Evolutionary conservation across 2,113 vertebrate species (phyloP).

Genomic region (Oriolus oriolus): DNA sequence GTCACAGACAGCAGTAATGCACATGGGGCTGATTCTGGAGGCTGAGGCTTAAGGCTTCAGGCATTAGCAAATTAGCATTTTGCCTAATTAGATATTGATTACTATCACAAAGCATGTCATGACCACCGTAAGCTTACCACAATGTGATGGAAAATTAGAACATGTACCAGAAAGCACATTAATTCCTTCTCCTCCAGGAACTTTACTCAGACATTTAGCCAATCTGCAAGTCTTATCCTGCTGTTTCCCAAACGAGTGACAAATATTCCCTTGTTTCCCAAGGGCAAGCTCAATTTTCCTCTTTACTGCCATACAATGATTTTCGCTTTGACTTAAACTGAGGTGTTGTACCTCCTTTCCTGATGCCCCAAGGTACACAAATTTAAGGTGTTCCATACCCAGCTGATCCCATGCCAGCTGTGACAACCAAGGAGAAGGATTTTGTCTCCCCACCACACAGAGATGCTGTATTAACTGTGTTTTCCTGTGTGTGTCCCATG

Average conservation of each 20-base stretch:
- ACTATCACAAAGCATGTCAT: neutral
- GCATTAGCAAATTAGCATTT: conserved; percentile 48
- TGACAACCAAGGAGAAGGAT: neutral
- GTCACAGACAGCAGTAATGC: neutral
- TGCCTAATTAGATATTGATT: conserved; percentile 68
- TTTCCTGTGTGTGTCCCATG: neutral
- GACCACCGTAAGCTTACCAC: neutral
- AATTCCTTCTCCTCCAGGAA: neutral
- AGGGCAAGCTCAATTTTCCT: neutral
- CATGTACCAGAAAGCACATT: neutral
- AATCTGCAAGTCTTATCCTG: neutral
- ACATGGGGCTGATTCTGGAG: neutral
- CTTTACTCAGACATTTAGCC: neutral
- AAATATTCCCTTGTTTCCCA: neutral
- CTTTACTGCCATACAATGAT: neutral
- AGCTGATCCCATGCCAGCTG: neutral
- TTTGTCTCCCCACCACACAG: neutral
- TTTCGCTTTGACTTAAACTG: neutral
- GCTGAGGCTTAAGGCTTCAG: conserved; percentile 29
- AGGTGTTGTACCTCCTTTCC: neutral
- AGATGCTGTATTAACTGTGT: neutral
- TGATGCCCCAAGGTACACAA: neutral
- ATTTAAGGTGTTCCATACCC: neutral
- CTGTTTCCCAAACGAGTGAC: neutral
- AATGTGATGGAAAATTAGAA: neutral